A percentile compares a stretch with the other conserved stretches of the same genome.
Evolutionary conservation across 2,888 invertebrate genomes (phyloP).

Genomic region (Chrysomela aeneicollis): DNA sequence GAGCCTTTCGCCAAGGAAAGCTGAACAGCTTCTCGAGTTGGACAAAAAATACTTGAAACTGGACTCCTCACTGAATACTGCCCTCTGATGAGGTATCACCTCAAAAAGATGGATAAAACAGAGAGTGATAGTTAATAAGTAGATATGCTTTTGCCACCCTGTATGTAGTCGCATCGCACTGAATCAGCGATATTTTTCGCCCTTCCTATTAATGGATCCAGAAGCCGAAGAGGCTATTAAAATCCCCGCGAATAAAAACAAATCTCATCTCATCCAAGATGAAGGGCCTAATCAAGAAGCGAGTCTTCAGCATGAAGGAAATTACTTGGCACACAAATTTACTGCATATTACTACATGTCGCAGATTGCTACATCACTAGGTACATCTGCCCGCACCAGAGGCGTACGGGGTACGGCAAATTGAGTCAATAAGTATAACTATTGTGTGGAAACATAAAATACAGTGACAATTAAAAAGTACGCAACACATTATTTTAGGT

Average conservation of each 20-base stretch:
- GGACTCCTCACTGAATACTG: no score
- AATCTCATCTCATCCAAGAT: slow-evolving; percentile 48
- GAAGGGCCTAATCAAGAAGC: slow-evolving; percentile 54
- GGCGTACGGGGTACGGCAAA: no score
- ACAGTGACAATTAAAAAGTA: no score
- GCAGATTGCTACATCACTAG: slow-evolving; percentile 45
- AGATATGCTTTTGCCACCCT: not conserved
- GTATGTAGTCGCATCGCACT: not conserved
- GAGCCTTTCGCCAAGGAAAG: no score
- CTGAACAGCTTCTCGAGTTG: no score
- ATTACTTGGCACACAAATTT: slow-evolving; percentile 60
- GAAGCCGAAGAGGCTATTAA: slow-evolving; percentile 37
- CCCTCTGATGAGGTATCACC: no score
- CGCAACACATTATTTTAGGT: no score
- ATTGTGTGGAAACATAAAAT: no score
- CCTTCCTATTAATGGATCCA: slow-evolving; percentile 6
- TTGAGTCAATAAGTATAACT: no score
- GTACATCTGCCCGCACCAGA: not conserved
- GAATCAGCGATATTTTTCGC: slow-evolving; percentile 6
- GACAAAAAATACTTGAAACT: no score
- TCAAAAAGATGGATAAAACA: no score
- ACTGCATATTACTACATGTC: slow-evolving; percentile 59
- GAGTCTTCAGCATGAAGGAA: slow-evolving; percentile 55
- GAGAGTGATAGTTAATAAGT: no score
- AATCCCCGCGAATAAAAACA: slow-evolving; percentile 43